phyloP scores from a whole-genome alignment of 2,797 vertebrate species.

The Parauchenoglanis ngamensis region DNA sequence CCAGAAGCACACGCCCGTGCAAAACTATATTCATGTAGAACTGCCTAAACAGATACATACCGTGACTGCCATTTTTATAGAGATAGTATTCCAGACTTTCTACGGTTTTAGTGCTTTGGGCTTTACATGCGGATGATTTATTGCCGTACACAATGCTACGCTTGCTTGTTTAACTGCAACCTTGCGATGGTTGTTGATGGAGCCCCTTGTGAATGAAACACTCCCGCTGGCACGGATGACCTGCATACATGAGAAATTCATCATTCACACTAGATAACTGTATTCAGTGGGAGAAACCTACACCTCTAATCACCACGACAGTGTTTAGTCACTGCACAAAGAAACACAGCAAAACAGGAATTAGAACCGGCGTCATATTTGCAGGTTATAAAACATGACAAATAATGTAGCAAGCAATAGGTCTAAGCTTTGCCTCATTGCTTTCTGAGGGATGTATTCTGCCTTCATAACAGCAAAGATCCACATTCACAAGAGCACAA shows the following conservation, averaged over 20 bases:
- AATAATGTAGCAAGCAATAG: background rate
- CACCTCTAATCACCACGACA: background rate
- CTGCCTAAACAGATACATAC: conserved; percentile 41
- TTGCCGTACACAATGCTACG: conserved; percentile 52
- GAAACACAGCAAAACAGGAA: conserved; percentile 18
- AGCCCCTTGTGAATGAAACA: conserved; percentile 53
- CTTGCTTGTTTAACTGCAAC: conserved; percentile 60
- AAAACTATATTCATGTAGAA: conserved; percentile 42
- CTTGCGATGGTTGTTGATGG: conserved; percentile 56
- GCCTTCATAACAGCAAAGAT: background rate
- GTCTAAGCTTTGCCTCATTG: background rate
- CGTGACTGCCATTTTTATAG: conserved; percentile 52
- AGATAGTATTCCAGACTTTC: conserved; percentile 51
- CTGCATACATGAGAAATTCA: conserved; percentile 56
- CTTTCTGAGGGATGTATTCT: background rate
- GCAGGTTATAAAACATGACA: background rate
- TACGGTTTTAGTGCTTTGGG: conserved; percentile 50
- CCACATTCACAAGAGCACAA: background rate
- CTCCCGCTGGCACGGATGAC: conserved; percentile 51
- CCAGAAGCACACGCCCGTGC: conserved; percentile 6
- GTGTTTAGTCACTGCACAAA: conserved; percentile 9
- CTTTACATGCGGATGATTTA: conserved; percentile 59
- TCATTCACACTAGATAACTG: conserved; percentile 43
- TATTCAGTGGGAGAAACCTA: conserved; percentile 6
- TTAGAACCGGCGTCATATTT: background rate